Evolutionary conservation across 2,797 vertebrate species (phyloP).

Genomic region (Crax fasciolata): DNA sequence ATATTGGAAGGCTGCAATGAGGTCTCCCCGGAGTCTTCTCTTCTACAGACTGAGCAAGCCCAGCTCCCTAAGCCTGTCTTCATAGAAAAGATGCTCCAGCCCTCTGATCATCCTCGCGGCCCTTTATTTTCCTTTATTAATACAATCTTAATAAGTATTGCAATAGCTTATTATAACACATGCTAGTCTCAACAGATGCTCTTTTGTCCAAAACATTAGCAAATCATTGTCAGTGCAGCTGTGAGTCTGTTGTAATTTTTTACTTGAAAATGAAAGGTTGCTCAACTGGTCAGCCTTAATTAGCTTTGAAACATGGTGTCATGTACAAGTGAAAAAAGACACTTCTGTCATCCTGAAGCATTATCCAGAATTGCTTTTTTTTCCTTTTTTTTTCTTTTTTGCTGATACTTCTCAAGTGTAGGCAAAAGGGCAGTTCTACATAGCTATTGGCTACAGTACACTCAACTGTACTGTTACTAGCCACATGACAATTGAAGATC

Average conservation of each 20-base stretch:
- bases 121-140: neutral
- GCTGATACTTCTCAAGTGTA: neutral
- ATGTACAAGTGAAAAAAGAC: neutral
- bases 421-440: neutral
- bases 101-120: too few species aligned
- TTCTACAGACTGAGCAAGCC: too few species aligned
- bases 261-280: neutral
- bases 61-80: too few species aligned
- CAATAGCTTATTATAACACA: neutral
- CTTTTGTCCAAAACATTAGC: neutral
- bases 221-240: neutral
- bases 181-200: neutral
- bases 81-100: too few species aligned
- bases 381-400: neutral
- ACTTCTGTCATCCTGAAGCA: neutral
- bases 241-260: neutral
- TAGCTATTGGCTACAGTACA: accelerated
- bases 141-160: neutral
- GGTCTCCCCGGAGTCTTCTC: too few species aligned
- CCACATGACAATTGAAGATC: neutral
- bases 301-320: neutral
- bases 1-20: too few species aligned
- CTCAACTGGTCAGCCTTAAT: neutral
- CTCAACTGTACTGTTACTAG: accelerated
- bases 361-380: neutral